Base-by-base conservation (phyloP, 2,888 invertebrate genomes). In the Agrotis ipsilon region DNA sequence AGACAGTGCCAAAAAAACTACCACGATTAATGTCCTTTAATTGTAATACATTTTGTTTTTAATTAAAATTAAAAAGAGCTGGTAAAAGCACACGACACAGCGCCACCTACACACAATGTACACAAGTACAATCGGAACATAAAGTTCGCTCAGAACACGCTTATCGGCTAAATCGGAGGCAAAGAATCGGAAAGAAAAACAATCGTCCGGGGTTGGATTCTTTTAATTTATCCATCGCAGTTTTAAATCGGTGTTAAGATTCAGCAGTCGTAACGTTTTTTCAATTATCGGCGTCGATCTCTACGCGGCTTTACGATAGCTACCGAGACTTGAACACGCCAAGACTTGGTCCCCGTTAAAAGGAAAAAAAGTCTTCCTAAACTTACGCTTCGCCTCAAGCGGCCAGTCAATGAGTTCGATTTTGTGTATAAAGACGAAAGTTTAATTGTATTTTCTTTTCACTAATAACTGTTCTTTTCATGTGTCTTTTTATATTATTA, bases 231-330 rank as follows among this genome's bases (percentile, higher is more conserved):
- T 94, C 94, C 93, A 90, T 92, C 91, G 91, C 91, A 91, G 92
- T 94, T 94, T 94, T 94, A 94, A 94, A 95, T 93, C 94, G 93
- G 92, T 94, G 95, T 95, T 95, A 94, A 93, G 93, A 94, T 93
- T 94, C 94, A 92, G 89, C 90, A 90, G 92, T 93, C 93, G 94
- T 91, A 92, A 92, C 90, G 91, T 93, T 94, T 92, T 92, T 94
- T 93, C 92, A 94, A 93, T 94, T 94, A 94, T 94, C 94, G 87
- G 92, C 85, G 89, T 87, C 88, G 93, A 94, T 94, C 94, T 94
- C 89, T 90, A 90, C 93, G 92, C 89, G 89, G 91, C 90, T 90
- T 90, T 91, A 90, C 92, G 92, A 94, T 92, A 89, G 94, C 94
- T 93, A 93, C 94, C 88, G 92, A 90, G 89, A 78, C 87, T 87